Base-by-base conservation (phyloP, 1,140 invertebrate species). In the Reticulitermes speratus region DNA sequence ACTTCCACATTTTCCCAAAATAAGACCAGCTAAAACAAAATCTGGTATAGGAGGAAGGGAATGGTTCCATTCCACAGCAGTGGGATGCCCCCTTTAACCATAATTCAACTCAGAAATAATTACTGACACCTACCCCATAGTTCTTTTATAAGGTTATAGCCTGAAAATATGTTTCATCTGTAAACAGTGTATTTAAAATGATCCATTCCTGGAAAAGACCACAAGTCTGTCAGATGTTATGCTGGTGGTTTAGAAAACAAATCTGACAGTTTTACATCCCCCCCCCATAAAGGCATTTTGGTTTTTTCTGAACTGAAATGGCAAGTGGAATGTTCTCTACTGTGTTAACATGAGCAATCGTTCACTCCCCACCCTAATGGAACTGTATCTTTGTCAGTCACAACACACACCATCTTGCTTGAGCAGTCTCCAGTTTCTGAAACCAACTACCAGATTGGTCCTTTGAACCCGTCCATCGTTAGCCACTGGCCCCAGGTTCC, bases 401-500 rank as follows among this genome's bases (percentile, higher is more conserved):
- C 82, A 44, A 44, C 38, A 83, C 45, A 48, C 38, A 83, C 82
- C 82, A 32, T 83, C 38, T 83, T 83, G 23, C 82, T 48, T 83
- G 44, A 83, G 82, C 45, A 48, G 45, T 83, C n/a, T 44, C 45
- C 9, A 83, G 45, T 83, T 25, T 45, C 30, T 82, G 30, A 44
- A 44, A 38, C 44, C 38, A 83, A 83, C 82, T 21, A 83, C 38
- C 32, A 9, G 38, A 84, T 52, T 55, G 48, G 48, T 52, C 44
- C 30, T 32, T 19, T n/a, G 44, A 45, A n/a, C 44, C 44, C 82
- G 19, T 83, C 82, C 82, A 21, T 83, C 82, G 82, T 45, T 75
- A 86, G 85, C 85, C 85, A 44, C 85, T 86, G 85, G 85, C 85
- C 38, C 86, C 86, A 48, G 86, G 82, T 55, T 88, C 89, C 84